These are phyloP conservation scores for Nothobranchius furzeri DNA, from an alignment of 2,113 vertebrate species.

Conservation along the genomic window DNA sequence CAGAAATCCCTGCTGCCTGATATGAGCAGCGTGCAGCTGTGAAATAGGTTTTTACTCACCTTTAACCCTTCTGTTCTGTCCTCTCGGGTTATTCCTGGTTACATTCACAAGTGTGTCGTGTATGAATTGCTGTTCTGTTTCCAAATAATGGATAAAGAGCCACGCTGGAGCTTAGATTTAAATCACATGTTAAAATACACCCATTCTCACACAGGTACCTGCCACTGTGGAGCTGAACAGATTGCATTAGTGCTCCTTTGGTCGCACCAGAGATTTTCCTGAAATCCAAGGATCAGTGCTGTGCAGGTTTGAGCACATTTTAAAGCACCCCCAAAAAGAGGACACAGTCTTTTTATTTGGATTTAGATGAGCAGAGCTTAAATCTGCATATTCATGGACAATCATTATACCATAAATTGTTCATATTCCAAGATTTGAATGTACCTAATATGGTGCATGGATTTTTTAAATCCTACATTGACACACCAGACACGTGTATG, in stretches of 20 bases:
- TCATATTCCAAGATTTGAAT: not conserved
- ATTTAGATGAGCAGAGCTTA: not conserved
- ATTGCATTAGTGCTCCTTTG: not conserved
- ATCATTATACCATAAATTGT: not conserved
- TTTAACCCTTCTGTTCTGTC: not conserved
- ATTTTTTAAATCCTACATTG: not conserved
- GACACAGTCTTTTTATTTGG: not conserved
- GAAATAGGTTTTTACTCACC: slow-evolving; percentile 37
- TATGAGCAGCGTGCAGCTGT: not conserved
- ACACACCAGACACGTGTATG: not conserved
- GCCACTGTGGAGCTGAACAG: too few species aligned
- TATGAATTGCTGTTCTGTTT: not conserved
- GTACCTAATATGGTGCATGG: not conserved
- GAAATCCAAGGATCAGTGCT: not conserved
- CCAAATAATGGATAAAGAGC: not conserved
- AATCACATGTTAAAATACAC: not conserved
- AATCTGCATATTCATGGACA: slow-evolving; percentile 9
- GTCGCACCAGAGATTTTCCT: not conserved
- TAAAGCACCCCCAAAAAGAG: not conserved
- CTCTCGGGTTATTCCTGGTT: slow-evolving; percentile 4
- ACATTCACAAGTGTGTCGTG: not conserved
- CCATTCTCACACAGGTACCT: not conserved
- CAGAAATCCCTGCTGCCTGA: slow-evolving; percentile 2
- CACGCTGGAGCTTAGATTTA: not conserved
- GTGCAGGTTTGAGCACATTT: not conserved